These are phyloP conservation scores for Carduelis carduelis DNA, from an alignment of 2,797 vertebrate species.

Conservation along the genomic window DNA sequence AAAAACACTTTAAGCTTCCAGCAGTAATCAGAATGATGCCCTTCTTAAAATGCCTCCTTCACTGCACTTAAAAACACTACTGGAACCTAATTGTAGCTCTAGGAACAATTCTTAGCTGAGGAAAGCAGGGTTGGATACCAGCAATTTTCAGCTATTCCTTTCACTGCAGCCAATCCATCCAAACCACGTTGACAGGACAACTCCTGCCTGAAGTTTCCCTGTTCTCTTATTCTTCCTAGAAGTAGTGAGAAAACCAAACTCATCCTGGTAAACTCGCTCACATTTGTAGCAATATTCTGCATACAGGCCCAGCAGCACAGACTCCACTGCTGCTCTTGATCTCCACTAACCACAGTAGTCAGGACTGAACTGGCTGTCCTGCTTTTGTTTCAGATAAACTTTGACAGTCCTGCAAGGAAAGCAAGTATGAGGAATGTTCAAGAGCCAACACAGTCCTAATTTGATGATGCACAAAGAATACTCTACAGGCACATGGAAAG, in stretches of 20 bases:
- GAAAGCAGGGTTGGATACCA: not conserved
- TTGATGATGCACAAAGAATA: constrained; percentile 86
- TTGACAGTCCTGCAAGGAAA: constrained; percentile 83
- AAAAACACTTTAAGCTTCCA: not conserved
- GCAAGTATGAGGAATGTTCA: constrained; percentile 79
- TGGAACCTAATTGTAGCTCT: not conserved
- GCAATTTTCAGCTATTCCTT: not conserved
- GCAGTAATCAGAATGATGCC: not conserved
- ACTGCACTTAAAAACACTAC: not conserved
- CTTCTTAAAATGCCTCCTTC: not conserved
- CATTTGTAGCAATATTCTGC: not conserved
- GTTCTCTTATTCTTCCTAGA: not conserved
- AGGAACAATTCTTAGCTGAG: not conserved
- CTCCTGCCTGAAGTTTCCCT: not conserved
- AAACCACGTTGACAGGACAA: not conserved
- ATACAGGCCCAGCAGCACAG: not conserved
- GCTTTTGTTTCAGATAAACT: constrained; percentile 83
- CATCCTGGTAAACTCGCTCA: not conserved
- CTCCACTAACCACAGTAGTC: not conserved
- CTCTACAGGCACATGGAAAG: constrained; percentile 86
- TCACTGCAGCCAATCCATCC: not conserved
- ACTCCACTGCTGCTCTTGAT: not conserved
- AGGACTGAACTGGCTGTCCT: not conserved
- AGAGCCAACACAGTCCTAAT: constrained; percentile 79
- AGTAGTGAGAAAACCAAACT: not conserved